Evolutionary conservation across 2,113 vertebrate genomes (phyloP).

Genomic region (Nettapus auritus): DNA sequence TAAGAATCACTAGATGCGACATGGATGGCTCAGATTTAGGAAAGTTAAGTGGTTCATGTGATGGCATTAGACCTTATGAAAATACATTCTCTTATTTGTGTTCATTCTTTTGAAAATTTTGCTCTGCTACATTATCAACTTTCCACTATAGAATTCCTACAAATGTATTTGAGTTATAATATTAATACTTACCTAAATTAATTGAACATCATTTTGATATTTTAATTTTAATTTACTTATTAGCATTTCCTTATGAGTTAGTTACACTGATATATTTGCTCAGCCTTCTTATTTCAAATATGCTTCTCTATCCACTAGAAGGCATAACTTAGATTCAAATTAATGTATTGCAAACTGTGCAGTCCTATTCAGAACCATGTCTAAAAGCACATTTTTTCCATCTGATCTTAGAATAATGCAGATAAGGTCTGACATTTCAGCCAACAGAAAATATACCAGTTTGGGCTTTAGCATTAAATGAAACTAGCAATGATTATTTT

Average conservation of each 20-base stretch:
- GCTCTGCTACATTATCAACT: neutral
- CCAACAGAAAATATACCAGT: conserved; percentile 36
- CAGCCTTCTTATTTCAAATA: neutral
- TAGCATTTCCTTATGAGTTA: neutral
- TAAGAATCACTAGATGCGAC: neutral
- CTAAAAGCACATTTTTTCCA: neutral
- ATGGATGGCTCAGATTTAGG: neutral
- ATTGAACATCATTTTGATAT: neutral
- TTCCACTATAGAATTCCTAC: neutral
- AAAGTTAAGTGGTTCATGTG: neutral
- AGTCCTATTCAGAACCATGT: neutral
- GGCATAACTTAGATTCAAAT: conserved; percentile 57
- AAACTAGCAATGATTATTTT: conserved; percentile 62
- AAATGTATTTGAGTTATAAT: neutral
- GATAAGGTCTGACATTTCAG: conserved; percentile 60
- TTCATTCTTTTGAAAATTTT: neutral
- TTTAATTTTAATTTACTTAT: neutral
- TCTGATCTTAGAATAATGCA: conserved; percentile 27
- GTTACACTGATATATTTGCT: neutral
- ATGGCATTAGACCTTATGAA: neutral
- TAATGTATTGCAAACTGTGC: neutral
- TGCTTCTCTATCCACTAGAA: conserved; percentile 54
- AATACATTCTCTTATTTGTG: neutral
- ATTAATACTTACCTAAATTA: neutral
- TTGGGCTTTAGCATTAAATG: conserved; percentile 64